Evolutionary conservation across 2,888 invertebrate genomes (phyloP).

Genomic region (Microctonus aethiopoides): DNA sequence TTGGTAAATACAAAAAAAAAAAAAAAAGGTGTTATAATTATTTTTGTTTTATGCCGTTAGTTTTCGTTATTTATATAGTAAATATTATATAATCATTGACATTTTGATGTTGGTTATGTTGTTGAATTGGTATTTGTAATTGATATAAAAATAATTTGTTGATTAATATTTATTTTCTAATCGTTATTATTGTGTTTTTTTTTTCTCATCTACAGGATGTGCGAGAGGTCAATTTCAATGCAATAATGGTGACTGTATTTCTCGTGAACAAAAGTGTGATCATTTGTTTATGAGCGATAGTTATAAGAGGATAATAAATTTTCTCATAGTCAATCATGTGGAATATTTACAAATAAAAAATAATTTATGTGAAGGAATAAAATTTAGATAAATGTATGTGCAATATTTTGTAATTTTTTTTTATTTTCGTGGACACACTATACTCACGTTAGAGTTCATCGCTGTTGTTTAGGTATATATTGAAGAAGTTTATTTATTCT

Average conservation of each 20-base stretch:
- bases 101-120: slow-evolving; percentile 17
- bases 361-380: not conserved
- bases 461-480: not conserved
- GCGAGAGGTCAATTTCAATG: slow-evolving; percentile 76
- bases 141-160: not conserved
- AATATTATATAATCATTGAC: not conserved
- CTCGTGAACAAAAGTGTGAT: slow-evolving; percentile 66
- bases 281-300: no score
- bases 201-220: slow-evolving; percentile 70
- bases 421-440: no score
- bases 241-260: slow-evolving; percentile 74
- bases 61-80: slow-evolving; percentile 8
- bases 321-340: no score
- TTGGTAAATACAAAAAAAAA: not conserved
- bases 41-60: not conserved
- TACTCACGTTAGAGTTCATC: not conserved
- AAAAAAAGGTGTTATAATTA: not conserved
- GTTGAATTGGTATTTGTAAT: slow-evolving; percentile 12
- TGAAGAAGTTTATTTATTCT: slow-evolving; percentile 14
- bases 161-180: not conserved
- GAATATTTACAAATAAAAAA: not conserved
- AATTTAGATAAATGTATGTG: no score
- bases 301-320: no score
- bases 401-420: no score
- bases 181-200: slow-evolving; percentile 20